Base-by-base conservation (phyloP, 2,797 vertebrate genomes). In the Anguilla megastoma region DNA sequence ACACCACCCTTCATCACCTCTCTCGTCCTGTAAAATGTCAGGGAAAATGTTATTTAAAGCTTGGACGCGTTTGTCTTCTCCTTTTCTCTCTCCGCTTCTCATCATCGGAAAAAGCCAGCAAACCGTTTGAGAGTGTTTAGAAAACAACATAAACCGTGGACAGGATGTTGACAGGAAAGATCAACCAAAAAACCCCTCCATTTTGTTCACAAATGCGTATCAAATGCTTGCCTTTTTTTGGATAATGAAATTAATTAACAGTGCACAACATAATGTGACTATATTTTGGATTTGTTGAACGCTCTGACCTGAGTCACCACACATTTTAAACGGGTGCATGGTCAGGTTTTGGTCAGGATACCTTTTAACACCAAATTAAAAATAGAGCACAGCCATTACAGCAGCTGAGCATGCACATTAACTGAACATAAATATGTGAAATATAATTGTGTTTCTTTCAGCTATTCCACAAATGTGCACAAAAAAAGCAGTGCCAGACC, bases 11-110 rank as follows among this genome's bases (percentile, higher is more conserved):
- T 94, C 92, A 93, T 94, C 92, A 92, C 91, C 90, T 89, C 27
- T 0, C 91, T 92, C 92, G 93, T 89, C 92, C 93, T 93, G 92
- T 92, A 91, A 93, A 93, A 92, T 89, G 90, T 93, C 94, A 93
- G 92, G 92, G 94, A 93, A 94, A 95, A 95, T 95, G 94, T 95
- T 94, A 95, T 94, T 95, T 95, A 94, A 94, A 95, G 94, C 91
- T 92, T 91, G 69, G 86, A 95, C 91, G 90, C 92, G 88, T 93
- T 94, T 94, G 89, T 90, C 87, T 76, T 90, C 87, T 76, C 74
- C 10, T 10, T 76, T 4, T 76, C 36, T 18, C 74, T 76, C 2
- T 76, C 74, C 8, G 27, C 36, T 0, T 80, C 33, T 5, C 5
- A 80, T 3, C 41, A 14, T 71, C 6, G 30, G 30, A 71, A 5